Base-by-base conservation (phyloP, 2,888 invertebrate species). In the Oegoconia quadripuncta region DNA sequence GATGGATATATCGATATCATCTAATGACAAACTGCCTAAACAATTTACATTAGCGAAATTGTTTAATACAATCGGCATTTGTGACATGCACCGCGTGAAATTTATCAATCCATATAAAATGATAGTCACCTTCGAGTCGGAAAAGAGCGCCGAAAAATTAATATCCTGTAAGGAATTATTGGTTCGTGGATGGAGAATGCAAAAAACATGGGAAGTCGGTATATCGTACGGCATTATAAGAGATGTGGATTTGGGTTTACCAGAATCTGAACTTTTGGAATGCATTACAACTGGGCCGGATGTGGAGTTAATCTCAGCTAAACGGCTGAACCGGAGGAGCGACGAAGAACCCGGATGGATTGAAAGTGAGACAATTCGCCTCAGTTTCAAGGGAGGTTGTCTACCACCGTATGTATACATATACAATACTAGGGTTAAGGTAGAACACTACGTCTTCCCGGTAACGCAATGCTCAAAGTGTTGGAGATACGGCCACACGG, bases 211-310 rank as follows among this genome's bases (percentile, higher is more conserved):
- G n/a, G 52, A 55, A 18, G 11, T 29, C 2, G 34, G 20, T n/a
- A 3, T 42, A n/a, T 46, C 48, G 1, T 56, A 50, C 32, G 56
- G 55, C 4, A 22, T 56, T 2, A 45, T 56, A 1, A 50, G n/a
- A n/a, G n/a, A n/a, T n/a, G n/a, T n/a, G n/a, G n/a, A n/a, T n/a
- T n/a, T n/a, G n/a, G n/a, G n/a, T 35, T 39, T 40, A 50, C 11
- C 26, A 56, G 1, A 54, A 59, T 5, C 1, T 53, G 1, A 50
- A 54, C 0, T 23, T 51, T n/a, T n/a, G n/a, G n/a, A n/a, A n/a
- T n/a, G n/a, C n/a, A n/a, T n/a, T n/a, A n/a, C n/a, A 26, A 26
- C 20, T 3, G 51, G 53, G 5, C 14, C 46, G 17, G 52, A 51
- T 4, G 31, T 56, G 6, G 2, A 45, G 12, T 38, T 54, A 7